phyloP scores from a whole-genome alignment of 2,113 vertebrate genomes.

The Hemibagrus wyckioides region DNA sequence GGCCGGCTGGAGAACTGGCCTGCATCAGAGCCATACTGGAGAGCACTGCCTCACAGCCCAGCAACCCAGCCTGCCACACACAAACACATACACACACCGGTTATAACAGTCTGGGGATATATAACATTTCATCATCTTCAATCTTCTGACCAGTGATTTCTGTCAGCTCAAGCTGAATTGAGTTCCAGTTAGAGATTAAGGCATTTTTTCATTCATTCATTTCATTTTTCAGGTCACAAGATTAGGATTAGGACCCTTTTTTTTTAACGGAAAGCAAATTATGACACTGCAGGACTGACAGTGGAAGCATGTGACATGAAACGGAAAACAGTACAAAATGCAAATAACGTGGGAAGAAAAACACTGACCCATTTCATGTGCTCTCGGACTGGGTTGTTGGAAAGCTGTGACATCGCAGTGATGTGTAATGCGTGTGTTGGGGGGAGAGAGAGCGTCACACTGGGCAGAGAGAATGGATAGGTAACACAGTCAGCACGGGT shows the following conservation, averaged over 20 bases:
- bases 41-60: constrained; percentile 78
- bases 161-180: neutral
- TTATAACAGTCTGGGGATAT: neutral
- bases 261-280: constrained; percentile 7
- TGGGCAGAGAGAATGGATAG: constrained; percentile 69
- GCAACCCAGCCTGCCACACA: constrained; percentile 73
- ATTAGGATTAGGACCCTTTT: constrained; percentile 1
- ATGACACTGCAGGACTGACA: constrained; percentile 11
- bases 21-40: constrained; percentile 83
- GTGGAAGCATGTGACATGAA: constrained; percentile 21
- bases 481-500: constrained; percentile 75
- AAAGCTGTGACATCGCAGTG: constrained; percentile 77
- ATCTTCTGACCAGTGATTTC: neutral
- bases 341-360: constrained; percentile 57
- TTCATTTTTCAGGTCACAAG: neutral
- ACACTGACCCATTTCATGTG: constrained; percentile 83
- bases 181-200: neutral
- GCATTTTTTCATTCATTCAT: neutral
- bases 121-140: neutral
- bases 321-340: constrained; percentile 39
- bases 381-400: constrained; percentile 76
- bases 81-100: constrained; percentile 18
- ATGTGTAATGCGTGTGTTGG: constrained; percentile 72
- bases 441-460: constrained; percentile 66
- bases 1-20: constrained; percentile 75